Percentiles rank a stretch among this genome's conserved stretches.
Conservation (phyloP, 2,888 invertebrate species). For the Leucophenga montana region DNA sequence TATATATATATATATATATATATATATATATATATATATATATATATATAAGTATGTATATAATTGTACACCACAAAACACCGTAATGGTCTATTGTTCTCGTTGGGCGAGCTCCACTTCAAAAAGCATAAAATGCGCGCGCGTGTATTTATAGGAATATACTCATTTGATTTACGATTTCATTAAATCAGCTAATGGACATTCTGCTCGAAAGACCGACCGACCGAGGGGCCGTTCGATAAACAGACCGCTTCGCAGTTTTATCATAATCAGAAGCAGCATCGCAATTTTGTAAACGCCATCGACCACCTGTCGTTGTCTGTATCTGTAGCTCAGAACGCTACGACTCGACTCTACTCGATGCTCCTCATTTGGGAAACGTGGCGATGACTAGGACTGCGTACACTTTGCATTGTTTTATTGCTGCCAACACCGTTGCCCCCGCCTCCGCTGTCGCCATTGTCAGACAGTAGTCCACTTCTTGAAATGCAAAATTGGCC, state of each 20-base stretch:
- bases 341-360: too few relatives aligned
- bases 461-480: too few relatives aligned
- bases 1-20: neutral
- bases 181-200: slow-evolving; percentile 67
- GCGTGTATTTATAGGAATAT: slow-evolving; percentile 59
- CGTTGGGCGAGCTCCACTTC: slow-evolving; percentile 55
- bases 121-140: slow-evolving; percentile 65
- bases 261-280: slow-evolving; percentile 5
- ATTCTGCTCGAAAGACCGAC: slow-evolving; percentile 40
- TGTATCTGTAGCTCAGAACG: slow-evolving; percentile 37
- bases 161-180: slow-evolving; percentile 64
- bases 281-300: slow-evolving; percentile 36
- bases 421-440: too few relatives aligned
- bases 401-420: too few relatives aligned
- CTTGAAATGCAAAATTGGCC: too few relatives aligned
- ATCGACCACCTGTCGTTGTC: slow-evolving; percentile 69
- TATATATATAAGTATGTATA: neutral
- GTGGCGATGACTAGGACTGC: too few relatives aligned
- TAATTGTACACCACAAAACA: slow-evolving; percentile 59
- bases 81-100: slow-evolving; percentile 37
- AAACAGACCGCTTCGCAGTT: slow-evolving; percentile 18
- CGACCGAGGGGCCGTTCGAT: slow-evolving; percentile 25
- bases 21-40: neutral
- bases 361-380: too few relatives aligned
- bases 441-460: too few relatives aligned